Evolutionary conservation across 2,113 vertebrate species (phyloP), one percentile per base, ranked within the genome.

Genomic region (Zapus hudsonius): DNA sequence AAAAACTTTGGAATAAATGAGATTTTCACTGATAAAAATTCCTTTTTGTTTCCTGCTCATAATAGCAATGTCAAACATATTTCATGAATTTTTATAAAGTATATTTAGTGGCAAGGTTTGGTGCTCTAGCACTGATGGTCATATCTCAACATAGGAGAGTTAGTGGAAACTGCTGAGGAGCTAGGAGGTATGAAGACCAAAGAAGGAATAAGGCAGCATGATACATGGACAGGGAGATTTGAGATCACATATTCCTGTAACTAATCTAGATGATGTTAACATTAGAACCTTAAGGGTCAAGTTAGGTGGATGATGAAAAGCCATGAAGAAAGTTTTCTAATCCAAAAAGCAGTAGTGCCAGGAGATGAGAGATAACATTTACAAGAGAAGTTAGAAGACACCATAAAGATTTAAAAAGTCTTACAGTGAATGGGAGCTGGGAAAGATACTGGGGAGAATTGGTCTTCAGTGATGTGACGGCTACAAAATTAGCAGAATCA

Each of bases 291-390:
- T 52, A 36, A 7, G 19, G 23, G 59, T 36, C 17, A 38, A 69
- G 3, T 75, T 3, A 22, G 36, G 63, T 10, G 59, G 31, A 16
- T 47, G 63, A 31, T 42, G 3, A 57, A 81, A 88, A 11, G 10
- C 29, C 82, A 8, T n/a, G 80, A 76, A n/a, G 33, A 42, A 10
- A n/a, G 16, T 38, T 82, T 59, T 73, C 23, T 89, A 16, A 10
- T 13, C 25, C 47, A 29, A 29, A 47, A 2, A 9, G 5, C 5
- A 2, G 22, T 0, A 64, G 27, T 1, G n/a, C 12, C 25, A 33
- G 23, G n/a, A 20, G 64, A 63, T 19, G 33, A 38, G 44, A 29
- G 44, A 29, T 25, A 22, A 15, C 31, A 23, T 13, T 33, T 6
- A 23, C 11, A 3, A 55, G 5, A 70, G 82, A 36, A 70, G 16